Percentiles rank a stretch among this genome's conserved stretches.
Conservation (phyloP, 2,797 vertebrate genomes). For the Calcarius lapponicus region DNA sequence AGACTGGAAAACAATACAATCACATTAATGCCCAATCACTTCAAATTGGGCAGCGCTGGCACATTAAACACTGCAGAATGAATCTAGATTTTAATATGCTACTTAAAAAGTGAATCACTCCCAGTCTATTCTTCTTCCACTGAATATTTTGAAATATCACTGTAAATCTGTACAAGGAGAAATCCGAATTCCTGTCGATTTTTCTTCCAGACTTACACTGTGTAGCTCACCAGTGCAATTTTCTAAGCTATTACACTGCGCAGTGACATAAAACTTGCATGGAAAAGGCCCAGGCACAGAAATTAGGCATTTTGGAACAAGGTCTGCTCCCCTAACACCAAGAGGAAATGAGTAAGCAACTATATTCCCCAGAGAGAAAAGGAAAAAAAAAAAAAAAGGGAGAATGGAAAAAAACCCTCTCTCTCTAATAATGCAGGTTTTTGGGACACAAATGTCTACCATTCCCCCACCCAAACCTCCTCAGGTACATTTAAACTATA, state of each 20-base stretch:
- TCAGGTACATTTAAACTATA: background rate
- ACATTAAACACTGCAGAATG: background rate
- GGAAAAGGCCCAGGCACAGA: background rate
- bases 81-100: background rate
- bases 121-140: background rate
- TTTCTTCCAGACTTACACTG: background rate
- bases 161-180: background rate
- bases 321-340: background rate
- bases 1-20: background rate
- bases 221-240: background rate
- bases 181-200: background rate
- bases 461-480: background rate
- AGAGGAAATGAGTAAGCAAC: background rate
- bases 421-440: background rate
- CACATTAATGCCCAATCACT: background rate
- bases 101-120: background rate
- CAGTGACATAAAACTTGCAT: background rate
- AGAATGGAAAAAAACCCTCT: background rate
- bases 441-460: background rate
- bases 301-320: background rate
- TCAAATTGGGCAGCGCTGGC: background rate
- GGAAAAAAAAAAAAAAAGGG: rapidly evolving
- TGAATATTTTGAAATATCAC: background rate
- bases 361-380: background rate
- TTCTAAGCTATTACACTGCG: background rate